A percentile compares a stretch with the other conserved stretches of the same genome.
phyloP scores from a whole-genome alignment of 2,888 invertebrate genomes.

The Drosophila leonis region DNA sequence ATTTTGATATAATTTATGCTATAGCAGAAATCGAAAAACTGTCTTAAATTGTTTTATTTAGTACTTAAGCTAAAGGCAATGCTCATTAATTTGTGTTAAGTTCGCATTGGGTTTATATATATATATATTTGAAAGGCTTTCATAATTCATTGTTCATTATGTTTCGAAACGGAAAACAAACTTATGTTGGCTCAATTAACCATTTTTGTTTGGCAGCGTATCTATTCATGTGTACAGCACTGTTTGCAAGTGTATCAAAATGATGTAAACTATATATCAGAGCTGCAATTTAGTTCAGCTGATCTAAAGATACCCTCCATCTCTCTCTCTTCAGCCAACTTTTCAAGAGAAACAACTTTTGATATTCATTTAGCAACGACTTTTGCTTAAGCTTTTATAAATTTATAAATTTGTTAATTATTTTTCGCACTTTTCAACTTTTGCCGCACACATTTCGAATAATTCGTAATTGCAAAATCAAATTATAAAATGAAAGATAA shows the following conservation, averaged over 20 bases:
- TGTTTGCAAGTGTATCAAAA: background rate
- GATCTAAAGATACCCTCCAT: background rate
- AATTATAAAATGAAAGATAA: slow-evolving; percentile 10
- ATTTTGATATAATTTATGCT: background rate
- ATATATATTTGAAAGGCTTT: background rate
- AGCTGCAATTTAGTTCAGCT: too few species aligned
- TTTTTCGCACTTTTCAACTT: background rate
- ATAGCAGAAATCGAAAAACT: background rate
- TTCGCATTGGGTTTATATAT: background rate
- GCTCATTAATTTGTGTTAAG: slow-evolving; percentile 4
- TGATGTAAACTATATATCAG: too few species aligned
- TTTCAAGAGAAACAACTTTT: background rate
- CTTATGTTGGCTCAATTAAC: background rate
- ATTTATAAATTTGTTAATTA: slow-evolving; percentile 16
- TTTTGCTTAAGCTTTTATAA: background rate
- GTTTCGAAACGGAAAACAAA: too few species aligned
- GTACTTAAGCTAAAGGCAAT: slow-evolving; percentile 7
- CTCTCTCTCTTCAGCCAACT: background rate
- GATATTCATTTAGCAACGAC: background rate
- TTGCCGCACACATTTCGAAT: slow-evolving; percentile 34
- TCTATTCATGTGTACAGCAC: background rate
- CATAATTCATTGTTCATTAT: background rate
- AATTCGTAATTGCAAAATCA: slow-evolving; percentile 22
- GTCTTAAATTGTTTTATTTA: background rate
- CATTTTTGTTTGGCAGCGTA: background rate